Base-by-base conservation (phyloP, 2,888 invertebrate genomes). In the Digitonthophagus gazella region DNA sequence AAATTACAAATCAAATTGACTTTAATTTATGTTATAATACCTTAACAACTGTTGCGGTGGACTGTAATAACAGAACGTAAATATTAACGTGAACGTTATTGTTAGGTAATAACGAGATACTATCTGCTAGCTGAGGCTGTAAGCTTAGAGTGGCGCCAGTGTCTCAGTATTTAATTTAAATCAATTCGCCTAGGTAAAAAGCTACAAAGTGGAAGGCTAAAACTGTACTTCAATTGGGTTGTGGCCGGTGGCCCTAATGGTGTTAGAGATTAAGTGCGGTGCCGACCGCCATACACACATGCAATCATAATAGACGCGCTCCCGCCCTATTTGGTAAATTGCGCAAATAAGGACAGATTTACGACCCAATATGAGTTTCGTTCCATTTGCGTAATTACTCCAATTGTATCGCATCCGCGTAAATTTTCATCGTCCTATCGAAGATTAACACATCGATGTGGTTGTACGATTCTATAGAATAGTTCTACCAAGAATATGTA, bases 321-420 rank as follows among this genome's bases (percentile, higher is more conserved):
- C 61, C 55, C 58, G 61, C 18, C 58, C 61, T 69, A 69, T 65
- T 63, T 61, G 66, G 68, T 69, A 69, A 69, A 70, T 70, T 70
- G 68, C 66, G 65, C 66, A 58, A 70, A 68, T 67, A 68, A 66
- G 68, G 66, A 66, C 66, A 70, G 70, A 70, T 70, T 70, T 70
- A 68, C 65, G 70, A 57, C 20, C 63, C 22, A 66, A 66, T 68
- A 66, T 63, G 64, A 64, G 64, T 67, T 66, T 66, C 57, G 68
- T 67, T 68, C 70, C 70, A 70, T 70, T 70, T 70, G 68, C 64
- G 65, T 70, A 70, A 70, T 70, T 70, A 65, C 66, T 58, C 66
- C 68, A 70, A 70, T 70, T 70, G 67, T 70, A 67, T 68, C 66
- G 58, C 55, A 63, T 63, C 68, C 68, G 68, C 68, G 66, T 65